Conservation (phyloP, 2,888 invertebrate genomes). For the Papilio gigon region DNA sequence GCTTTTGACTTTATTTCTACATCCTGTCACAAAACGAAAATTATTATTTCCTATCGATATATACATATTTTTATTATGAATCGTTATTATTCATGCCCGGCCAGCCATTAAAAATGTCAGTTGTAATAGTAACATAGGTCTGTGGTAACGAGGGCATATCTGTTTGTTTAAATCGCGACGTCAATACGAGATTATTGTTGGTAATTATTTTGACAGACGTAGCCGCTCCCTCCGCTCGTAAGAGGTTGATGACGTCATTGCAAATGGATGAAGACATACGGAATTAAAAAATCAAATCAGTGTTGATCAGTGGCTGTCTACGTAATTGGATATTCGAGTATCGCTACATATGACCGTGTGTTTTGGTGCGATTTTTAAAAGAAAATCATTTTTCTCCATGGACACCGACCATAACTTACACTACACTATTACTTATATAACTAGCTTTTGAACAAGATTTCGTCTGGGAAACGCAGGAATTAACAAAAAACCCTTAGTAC, state of each 20-base stretch:
- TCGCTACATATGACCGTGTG: too few relatives aligned
- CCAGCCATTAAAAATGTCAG: slow-evolving; percentile 16
- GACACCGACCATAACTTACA: too few relatives aligned
- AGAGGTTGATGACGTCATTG: slow-evolving; percentile 28
- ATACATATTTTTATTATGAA: not conserved
- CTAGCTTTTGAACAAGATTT: too few relatives aligned
- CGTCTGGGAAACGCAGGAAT: too few relatives aligned
- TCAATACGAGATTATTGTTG: slow-evolving; percentile 62
- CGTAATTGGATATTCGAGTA: too few relatives aligned
- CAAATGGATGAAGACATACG: not conserved
- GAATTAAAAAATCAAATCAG: not conserved
- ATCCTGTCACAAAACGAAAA: slow-evolving; percentile 13
- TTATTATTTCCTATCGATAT: not conserved
- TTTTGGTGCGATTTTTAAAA: too few relatives aligned
- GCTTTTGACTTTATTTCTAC: not conserved
- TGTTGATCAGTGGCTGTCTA: not conserved
- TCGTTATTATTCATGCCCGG: too few relatives aligned
- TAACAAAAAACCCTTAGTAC: too few relatives aligned
- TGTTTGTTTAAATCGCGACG: slow-evolving; percentile 57
- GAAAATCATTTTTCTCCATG: too few relatives aligned
- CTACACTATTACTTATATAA: too few relatives aligned
- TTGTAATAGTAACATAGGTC: slow-evolving; percentile 39
- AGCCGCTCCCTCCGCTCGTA: slow-evolving; percentile 47
- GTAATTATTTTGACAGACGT: slow-evolving; percentile 70
- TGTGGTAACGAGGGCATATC: slow-evolving; percentile 39